phyloP scores from a whole-genome alignment of 2,797 vertebrate species.

The Acrossocheilus fasciatus region DNA sequence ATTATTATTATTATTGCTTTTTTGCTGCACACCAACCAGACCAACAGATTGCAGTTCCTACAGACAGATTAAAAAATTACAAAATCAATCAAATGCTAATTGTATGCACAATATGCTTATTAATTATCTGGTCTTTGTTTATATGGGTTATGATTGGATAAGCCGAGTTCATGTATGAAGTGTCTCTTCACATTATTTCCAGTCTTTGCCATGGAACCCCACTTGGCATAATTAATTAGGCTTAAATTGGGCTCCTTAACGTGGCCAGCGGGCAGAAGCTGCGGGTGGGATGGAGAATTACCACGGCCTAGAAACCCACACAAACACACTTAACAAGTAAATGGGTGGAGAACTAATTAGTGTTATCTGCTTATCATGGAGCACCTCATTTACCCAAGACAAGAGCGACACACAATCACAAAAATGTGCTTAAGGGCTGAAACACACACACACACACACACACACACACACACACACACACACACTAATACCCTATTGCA shows the following conservation, averaged over 20 bases:
- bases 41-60: not conserved
- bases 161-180: slow-evolving; percentile 13
- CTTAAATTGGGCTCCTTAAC: slow-evolving; percentile 74
- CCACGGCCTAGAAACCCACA: slow-evolving; percentile 78
- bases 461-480: slow-evolving; percentile 54
- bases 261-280: slow-evolving; percentile 71
- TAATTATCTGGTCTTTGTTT: not conserved
- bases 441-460: slow-evolving; percentile 46
- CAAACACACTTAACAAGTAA: slow-evolving; percentile 83
- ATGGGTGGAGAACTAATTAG: slow-evolving; percentile 85
- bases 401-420: slow-evolving; percentile 74
- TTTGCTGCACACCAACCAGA: not conserved
- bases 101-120: slow-evolving; percentile 41
- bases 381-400: slow-evolving; percentile 74
- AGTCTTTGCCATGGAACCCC: slow-evolving; percentile 59
- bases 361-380: slow-evolving; percentile 81
- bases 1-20: not conserved
- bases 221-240: slow-evolving; percentile 79
- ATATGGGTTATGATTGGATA: slow-evolving; percentile 33
- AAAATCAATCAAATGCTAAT: slow-evolving; percentile 32
- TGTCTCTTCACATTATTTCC: slow-evolving; percentile 42
- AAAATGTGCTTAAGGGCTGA: slow-evolving; percentile 38
- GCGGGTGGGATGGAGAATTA: slow-evolving; percentile 68
- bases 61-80: slow-evolving; percentile 1
- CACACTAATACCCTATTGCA: slow-evolving; percentile 72